A percentile compares a stretch with the other conserved stretches of the same genome.
These are phyloP conservation scores for Apodemia hepburni DNA, from an alignment of 2,888 invertebrate species.

Conservation along the genomic window DNA sequence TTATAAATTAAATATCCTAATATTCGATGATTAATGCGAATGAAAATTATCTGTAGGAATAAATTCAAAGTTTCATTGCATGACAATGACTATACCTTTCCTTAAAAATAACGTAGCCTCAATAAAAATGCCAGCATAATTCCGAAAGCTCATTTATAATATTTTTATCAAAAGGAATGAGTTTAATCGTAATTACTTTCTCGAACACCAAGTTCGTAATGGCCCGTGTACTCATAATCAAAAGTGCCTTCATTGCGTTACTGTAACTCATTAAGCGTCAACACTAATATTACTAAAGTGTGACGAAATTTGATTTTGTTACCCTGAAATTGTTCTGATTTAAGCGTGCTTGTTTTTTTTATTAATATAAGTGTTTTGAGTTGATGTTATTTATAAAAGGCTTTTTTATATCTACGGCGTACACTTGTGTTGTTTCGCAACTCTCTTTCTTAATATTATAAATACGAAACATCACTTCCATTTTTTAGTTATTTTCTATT, in stretches of 20 bases:
- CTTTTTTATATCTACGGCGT: neutral
- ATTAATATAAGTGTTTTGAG: neutral
- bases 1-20: constrained; percentile 1
- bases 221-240: constrained; percentile 51
- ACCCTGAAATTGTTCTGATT: constrained; percentile 47
- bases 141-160: constrained; percentile 31
- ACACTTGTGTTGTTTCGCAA: neutral
- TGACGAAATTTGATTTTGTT: constrained; percentile 73
- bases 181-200: constrained; percentile 61
- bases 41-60: constrained; percentile 6
- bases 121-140: constrained; percentile 15
- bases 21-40: constrained; percentile 23
- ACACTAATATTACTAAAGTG: constrained; percentile 56
- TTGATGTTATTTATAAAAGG: neutral
- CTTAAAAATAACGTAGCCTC: constrained; percentile 13
- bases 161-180: constrained; percentile 47
- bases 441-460: no score
- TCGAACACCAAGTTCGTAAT: constrained; percentile 53
- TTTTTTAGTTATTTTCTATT: no score
- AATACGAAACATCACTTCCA: no score
- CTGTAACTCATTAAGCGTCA: constrained; percentile 58
- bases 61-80: constrained; percentile 13
- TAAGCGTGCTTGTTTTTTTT: constrained; percentile 39
- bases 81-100: constrained; percentile 11
- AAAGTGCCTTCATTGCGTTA: constrained; percentile 63